phyloP scores from a whole-genome alignment of 1,140 invertebrate genomes.

The Bicyclus anynana region DNA sequence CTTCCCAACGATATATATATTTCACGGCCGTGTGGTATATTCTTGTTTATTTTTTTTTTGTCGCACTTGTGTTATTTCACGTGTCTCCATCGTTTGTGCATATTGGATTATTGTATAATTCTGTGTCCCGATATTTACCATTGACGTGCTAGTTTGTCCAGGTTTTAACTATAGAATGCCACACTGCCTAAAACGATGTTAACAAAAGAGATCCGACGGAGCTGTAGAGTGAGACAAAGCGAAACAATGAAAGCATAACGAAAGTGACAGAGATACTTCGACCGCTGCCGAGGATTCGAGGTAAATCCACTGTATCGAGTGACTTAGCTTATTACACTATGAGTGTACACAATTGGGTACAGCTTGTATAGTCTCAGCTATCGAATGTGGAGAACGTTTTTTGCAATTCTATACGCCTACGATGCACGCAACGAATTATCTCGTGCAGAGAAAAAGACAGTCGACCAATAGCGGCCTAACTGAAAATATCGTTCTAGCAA shows the following conservation, averaged over 20 bases:
- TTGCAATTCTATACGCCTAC: too few relatives aligned
- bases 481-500: too few relatives aligned
- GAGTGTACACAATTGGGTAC: slow-evolving; percentile 10
- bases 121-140: slow-evolving; percentile 49
- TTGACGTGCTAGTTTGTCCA: slow-evolving; percentile 68
- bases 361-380: slow-evolving; percentile 32
- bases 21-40: slow-evolving; percentile 62
- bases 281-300: slow-evolving; percentile 58
- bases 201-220: slow-evolving; percentile 56
- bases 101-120: slow-evolving; percentile 30
- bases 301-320: slow-evolving; percentile 67
- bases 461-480: too few relatives aligned
- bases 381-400: slow-evolving; percentile 21
- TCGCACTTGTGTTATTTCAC: slow-evolving; percentile 23
- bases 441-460: too few relatives aligned
- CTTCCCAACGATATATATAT: slow-evolving; percentile 23
- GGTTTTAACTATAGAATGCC: slow-evolving; percentile 63
- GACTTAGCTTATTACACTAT: slow-evolving; percentile 39
- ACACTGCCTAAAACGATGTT: slow-evolving; percentile 70
- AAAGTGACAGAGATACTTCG: slow-evolving; percentile 45
- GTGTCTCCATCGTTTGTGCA: slow-evolving; percentile 17
- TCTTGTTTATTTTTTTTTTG: slow-evolving; percentile 24
- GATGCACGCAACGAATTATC: too few relatives aligned
- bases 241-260: slow-evolving; percentile 35
- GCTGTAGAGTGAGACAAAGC: slow-evolving; percentile 50